phyloP scores from a whole-genome alignment of 2,113 vertebrate species.

The Chunga burmeisteri region DNA sequence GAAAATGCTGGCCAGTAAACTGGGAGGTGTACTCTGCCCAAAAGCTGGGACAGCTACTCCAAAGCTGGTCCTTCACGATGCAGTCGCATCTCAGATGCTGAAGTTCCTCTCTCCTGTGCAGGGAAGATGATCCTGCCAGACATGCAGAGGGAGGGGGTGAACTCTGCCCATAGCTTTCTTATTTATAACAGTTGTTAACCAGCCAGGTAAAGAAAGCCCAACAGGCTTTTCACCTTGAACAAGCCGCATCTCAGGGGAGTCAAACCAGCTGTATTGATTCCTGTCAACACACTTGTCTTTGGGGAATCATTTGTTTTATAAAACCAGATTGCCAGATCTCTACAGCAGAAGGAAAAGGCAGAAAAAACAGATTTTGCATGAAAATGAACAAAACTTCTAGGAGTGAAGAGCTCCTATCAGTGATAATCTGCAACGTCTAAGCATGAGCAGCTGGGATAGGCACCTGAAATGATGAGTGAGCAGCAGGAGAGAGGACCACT shows the following conservation, averaged over 20 bases:
- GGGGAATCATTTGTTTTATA: not conserved
- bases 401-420: not conserved
- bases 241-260: not conserved
- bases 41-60: not conserved
- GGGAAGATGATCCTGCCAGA: not conserved
- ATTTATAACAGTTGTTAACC: not conserved
- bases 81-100: not conserved
- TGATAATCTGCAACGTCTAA: not conserved
- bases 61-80: not conserved
- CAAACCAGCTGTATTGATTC: not conserved
- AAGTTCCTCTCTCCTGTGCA: not conserved
- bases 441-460: not conserved
- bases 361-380: not conserved
- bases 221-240: not conserved
- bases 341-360: slow-evolving; percentile 1
- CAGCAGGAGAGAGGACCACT: not conserved
- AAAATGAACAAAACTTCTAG: not conserved
- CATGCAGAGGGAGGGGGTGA: not conserved
- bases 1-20: not conserved
- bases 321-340: not conserved
- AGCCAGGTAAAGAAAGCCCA: not conserved
- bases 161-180: not conserved
- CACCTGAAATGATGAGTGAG: not conserved
- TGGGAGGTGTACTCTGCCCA: not conserved
- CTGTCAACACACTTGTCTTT: not conserved